Conservation (phyloP, 2,888 invertebrate species). For the Spilarctia lutea region DNA sequence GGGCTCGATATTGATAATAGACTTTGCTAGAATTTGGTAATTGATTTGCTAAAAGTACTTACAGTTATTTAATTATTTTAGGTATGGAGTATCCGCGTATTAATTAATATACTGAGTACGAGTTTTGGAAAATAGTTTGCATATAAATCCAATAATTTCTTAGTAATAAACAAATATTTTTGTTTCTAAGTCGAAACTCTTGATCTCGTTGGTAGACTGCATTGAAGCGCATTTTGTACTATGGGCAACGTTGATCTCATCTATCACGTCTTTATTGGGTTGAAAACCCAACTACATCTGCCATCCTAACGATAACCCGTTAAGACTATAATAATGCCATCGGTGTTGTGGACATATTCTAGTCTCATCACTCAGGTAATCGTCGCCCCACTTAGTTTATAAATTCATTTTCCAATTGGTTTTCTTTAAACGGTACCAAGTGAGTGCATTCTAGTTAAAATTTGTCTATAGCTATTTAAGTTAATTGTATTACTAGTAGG, state of each 20-base stretch:
- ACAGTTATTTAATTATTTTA: neutral
- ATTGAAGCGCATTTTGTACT: neutral
- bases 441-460: neutral
- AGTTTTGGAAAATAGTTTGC: neutral
- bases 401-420: neutral
- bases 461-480: neutral
- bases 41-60: neutral
- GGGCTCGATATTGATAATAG: constrained; percentile 23
- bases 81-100: neutral
- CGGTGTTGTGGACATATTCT: neutral
- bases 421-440: neutral
- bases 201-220: neutral
- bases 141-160: neutral
- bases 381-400: neutral
- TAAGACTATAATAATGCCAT: neutral
- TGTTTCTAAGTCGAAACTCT: neutral
- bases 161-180: neutral
- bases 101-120: neutral
- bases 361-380: neutral
- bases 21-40: neutral
- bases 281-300: neutral
- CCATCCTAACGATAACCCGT: neutral
- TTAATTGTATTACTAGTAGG: too few relatives aligned
- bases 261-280: neutral
- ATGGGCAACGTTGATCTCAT: neutral